phyloP scores from a whole-genome alignment of 1,140 invertebrate species.

The Hypsibius dujardini region DNA sequence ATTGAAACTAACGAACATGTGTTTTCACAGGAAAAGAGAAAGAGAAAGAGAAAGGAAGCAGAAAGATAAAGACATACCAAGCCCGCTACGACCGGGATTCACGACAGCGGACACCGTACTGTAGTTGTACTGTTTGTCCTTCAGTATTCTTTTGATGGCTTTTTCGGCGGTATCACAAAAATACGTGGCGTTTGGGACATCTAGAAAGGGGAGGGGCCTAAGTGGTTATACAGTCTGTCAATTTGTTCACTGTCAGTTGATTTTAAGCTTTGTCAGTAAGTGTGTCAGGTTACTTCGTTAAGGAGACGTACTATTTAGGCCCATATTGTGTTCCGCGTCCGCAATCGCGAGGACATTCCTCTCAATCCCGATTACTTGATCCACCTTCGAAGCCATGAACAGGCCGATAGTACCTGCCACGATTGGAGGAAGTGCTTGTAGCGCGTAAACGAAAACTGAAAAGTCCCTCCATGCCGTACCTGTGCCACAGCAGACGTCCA shows the following conservation, averaged over 20 bases:
- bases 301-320: conserved; percentile 26
- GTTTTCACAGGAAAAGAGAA: too few relatives aligned
- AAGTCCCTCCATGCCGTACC: too few relatives aligned
- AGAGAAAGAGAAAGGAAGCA: too few relatives aligned
- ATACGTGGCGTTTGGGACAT: conserved; percentile 36
- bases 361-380: conserved; percentile 39
- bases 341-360: conserved; percentile 35
- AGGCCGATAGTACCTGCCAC: conserved; percentile 37
- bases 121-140: conserved; percentile 26
- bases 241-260: too few relatives aligned
- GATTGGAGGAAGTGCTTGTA: conserved; percentile 14
- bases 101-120: conserved; percentile 35
- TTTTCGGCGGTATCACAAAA: conserved; percentile 37
- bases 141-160: conserved; percentile 28
- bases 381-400: conserved; percentile 33
- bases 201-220: conserved; percentile 21
- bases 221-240: too few relatives aligned
- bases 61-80: conserved; percentile 25
- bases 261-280: too few relatives aligned
- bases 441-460: conserved; percentile 17
- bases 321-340: conserved; percentile 40
- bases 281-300: background rate
- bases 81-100: conserved; percentile 29
- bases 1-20: conserved; percentile 19
- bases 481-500: conserved; percentile 43